Evolutionary conservation across 1,140 invertebrate genomes (phyloP), one percentile per base, ranked within the genome.

Genomic region (Drosophila asahinai): DNA sequence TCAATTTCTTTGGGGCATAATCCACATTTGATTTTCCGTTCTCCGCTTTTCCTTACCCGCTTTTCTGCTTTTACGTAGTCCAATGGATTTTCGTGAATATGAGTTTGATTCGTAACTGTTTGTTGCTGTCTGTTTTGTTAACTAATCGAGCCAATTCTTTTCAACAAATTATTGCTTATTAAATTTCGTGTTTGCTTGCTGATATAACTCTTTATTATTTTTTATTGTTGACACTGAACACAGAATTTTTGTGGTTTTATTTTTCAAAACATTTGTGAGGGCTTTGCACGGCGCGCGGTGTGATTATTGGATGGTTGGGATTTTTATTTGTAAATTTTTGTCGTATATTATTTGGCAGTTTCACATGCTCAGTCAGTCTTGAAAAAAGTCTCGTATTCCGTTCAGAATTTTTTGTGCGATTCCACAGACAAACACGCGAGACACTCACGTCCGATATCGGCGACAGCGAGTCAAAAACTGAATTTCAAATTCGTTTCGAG

Each of bases 381-480:
- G 62, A 38, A 66, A 80, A 75, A 64, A 55, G 83, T 87, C 72
- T 87, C 83, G 83, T 86, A 87, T 80, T 87, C 64, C 63, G 73
- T 77, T 61, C 42, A 42, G 55, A 51, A 57, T 62, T 75, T 58
- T 61, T 65, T 52, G 54, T 65, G 64, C 79, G 68, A 61, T 62
- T 58, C 48, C 40, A 57, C 25, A 30, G 77, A 62, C 42, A 64
- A 54, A 66, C 55, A 71, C 81, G 78, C 84, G 74, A 90, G 68
- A 70, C 66, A 55, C 67, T 82, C 86, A 90, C 86, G 79, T 90
- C 86, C 66, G 67, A 65, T 72, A n/a, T 67, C 72, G 68, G 64
- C 70, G 79, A 80, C 86, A 58, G 57, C 82, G 79, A 82, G 72
- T 86, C 76, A 78, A 74, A 86, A 90, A 86, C 86, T 89, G 84